phyloP scores from a whole-genome alignment of 2,888 invertebrate species.

The Escarpia spicata region DNA sequence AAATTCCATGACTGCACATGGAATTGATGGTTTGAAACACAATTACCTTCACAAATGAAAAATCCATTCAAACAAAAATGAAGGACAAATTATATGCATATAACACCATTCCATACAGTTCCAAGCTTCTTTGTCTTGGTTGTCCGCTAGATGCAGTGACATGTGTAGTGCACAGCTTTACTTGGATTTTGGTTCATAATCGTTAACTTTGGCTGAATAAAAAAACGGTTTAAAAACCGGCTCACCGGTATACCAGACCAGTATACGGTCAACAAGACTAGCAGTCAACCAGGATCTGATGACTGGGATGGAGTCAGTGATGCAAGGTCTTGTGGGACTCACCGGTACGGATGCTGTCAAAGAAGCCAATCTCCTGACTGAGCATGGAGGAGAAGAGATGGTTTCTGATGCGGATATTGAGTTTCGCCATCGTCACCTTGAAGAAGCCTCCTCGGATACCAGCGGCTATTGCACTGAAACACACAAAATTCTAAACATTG shows the following conservation, averaged over 20 bases:
- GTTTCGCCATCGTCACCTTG: slow-evolving; percentile 58
- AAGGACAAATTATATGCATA: too few relatives aligned
- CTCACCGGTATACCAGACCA: neutral
- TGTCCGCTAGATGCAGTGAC: too few relatives aligned
- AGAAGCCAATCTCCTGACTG: slow-evolving; percentile 64
- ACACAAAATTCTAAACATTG: neutral
- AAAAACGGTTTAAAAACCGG: neutral
- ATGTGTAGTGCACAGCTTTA: too few relatives aligned
- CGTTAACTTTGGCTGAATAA: too few relatives aligned
- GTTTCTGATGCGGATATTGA: slow-evolving; percentile 59
- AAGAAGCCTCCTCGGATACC: slow-evolving; percentile 63
- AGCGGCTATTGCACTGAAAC: slow-evolving; percentile 57
- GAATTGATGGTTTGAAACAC: too few relatives aligned
- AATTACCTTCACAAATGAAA: too few relatives aligned
- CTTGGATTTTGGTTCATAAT: too few relatives aligned
- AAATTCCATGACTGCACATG: too few relatives aligned
- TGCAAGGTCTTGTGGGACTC: neutral
- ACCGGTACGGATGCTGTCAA: slow-evolving; percentile 62
- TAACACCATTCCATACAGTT: too few relatives aligned
- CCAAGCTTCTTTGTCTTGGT: too few relatives aligned
- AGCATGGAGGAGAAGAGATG: slow-evolving; percentile 60
- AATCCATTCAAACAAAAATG: too few relatives aligned
- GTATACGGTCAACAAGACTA: neutral
- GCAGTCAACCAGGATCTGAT: neutral
- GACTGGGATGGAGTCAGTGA: neutral